Base-by-base conservation (phyloP, 2,113 vertebrate genomes). In the Hirundichthys speculiger region DNA sequence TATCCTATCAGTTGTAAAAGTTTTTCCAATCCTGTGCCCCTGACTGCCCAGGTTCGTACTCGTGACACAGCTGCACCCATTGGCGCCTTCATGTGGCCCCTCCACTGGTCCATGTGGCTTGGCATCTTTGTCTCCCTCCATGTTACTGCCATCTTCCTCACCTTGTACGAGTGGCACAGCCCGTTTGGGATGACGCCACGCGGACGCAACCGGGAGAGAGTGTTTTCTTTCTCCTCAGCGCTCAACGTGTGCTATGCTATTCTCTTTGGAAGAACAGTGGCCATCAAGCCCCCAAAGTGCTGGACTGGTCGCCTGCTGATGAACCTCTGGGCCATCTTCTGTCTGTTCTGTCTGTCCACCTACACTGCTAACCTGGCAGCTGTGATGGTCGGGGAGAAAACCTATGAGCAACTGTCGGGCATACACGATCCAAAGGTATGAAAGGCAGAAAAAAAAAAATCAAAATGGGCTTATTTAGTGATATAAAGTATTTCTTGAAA, bases 291-390 rank as follows among this genome's bases (percentile, higher is more conserved):
- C 0, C 97, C 98, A 41, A 98, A 98, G 82, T 99, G 97, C 79
- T 96, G 96, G 92, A 97, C 98, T 0, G 96, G 97, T 0, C 94
- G 98, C 18, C 94, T 99, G 72, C 94, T 99, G 70, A 98, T 99
- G 98, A 98, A 98, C 85, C 95, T 99, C 18, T 99, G 97, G 97
- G 96, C 98, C 76, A 96, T 99, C 73, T 99, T 99, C 91, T 99
- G 97, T 84, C 92, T 99, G 73, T 90, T 90, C 91, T 99, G 42
- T 84, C 93, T 99, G 70, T 99, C 97, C 75, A 98, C 94, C 84
- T 99, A 99, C 90, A 99, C 96, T 0, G 98, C 98, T 76, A 98
- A 99, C 68, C 92, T 99, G 67, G 98, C 98, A 0, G 96, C 98
- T 0, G 96, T 98, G 82, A 97, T 99, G 96, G 98, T 99, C 0